Conservation (phyloP, 23 tunicate genomes). For the Halocynthia aurantium region DNA sequence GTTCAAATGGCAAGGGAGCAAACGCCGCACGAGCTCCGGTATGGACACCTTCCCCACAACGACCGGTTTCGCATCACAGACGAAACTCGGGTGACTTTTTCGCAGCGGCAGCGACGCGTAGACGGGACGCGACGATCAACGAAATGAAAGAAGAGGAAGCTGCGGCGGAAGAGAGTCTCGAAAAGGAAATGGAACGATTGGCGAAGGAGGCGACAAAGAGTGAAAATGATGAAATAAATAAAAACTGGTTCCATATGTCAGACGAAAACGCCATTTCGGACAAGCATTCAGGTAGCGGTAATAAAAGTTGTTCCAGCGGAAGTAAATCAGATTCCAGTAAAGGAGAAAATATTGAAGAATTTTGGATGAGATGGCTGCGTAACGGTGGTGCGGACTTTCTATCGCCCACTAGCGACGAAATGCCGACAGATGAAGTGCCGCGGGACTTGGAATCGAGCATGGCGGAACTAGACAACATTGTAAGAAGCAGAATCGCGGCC, state of each 20-base stretch:
- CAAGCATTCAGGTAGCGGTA: slow-evolving; percentile 25
- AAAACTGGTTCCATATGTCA: slow-evolving; percentile 9
- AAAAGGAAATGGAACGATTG: slow-evolving; percentile 16
- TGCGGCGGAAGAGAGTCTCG: slow-evolving; percentile 24
- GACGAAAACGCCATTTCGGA: slow-evolving; percentile 10
- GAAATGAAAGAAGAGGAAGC: slow-evolving; percentile 45
- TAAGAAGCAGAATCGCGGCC: neutral
- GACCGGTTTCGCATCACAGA: neutral
- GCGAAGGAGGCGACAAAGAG: slow-evolving; percentile 54
- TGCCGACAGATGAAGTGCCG: neutral
- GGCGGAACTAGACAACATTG: slow-evolving; percentile 7
- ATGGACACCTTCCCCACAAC: slow-evolving; percentile 2
- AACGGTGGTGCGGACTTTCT: slow-evolving; percentile 12
- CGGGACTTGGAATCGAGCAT: neutral
- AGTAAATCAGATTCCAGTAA: slow-evolving; percentile 12
- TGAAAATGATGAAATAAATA: slow-evolving; percentile 21
- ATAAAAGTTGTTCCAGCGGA: slow-evolving; percentile 9
- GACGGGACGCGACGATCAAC: slow-evolving; percentile 70
- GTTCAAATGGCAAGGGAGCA: slow-evolving; percentile 1
- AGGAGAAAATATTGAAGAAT: slow-evolving; percentile 17
- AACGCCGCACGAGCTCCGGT: slow-evolving; percentile 17
- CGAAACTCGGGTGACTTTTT: neutral
- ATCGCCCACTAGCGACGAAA: neutral
- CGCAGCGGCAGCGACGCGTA: slow-evolving; percentile 23
- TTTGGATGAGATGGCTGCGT: slow-evolving; percentile 23